Conservation (phyloP, 2,797 vertebrate genomes). For the Spheniscus humboldti region DNA sequence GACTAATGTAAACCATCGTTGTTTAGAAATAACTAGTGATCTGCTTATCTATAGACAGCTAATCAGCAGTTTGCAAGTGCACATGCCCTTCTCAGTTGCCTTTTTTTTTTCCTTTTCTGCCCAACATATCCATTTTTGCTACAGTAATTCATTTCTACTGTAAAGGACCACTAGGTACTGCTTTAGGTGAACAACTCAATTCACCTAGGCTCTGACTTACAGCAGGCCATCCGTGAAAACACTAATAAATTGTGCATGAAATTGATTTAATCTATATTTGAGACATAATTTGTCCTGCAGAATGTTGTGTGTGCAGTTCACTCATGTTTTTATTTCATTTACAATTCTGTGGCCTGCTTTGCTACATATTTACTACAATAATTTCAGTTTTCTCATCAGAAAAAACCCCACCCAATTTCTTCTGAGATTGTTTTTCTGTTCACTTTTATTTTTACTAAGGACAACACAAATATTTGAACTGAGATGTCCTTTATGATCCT, state of each 20-base stretch:
- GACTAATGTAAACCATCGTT: neutral
- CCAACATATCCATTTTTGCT: neutral
- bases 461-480: neutral
- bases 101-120: neutral
- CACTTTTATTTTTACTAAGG: neutral
- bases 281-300: constrained; percentile 54
- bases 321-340: constrained; percentile 30
- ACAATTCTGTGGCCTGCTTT: neutral
- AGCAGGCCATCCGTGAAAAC: constrained; percentile 19
- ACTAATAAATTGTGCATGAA: constrained; percentile 69
- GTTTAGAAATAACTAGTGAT: neutral
- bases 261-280: constrained; percentile 65
- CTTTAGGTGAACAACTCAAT: constrained; percentile 58
- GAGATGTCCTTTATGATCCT: neutral
- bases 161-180: neutral
- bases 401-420: neutral
- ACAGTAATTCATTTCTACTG: neutral
- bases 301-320: neutral
- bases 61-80: neutral
- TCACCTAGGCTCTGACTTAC: constrained; percentile 41
- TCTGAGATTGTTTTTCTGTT: neutral
- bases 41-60: neutral
- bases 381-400: constrained; percentile 11
- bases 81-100: neutral
- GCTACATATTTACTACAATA: neutral